Conservation (phyloP, 2,888 invertebrate genomes). For the Stomorhina lunata region DNA sequence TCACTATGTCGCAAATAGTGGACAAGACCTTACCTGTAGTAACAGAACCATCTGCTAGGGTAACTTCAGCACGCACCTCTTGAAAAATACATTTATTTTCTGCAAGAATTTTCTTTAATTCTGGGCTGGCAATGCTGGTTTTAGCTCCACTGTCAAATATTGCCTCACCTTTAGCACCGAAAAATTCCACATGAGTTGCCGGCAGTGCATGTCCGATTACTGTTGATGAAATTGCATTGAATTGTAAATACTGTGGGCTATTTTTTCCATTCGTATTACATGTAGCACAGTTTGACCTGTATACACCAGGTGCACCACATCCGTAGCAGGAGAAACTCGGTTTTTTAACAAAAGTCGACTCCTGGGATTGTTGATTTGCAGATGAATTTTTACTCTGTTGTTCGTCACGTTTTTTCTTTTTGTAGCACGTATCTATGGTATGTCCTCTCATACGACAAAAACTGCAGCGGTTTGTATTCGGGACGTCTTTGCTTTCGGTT, state of each 20-base stretch:
- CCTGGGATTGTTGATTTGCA: not conserved
- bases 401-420: constrained; percentile 3
- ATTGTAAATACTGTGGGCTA: constrained; percentile 27
- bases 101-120: constrained; percentile 15
- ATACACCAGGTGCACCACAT: constrained; percentile 16
- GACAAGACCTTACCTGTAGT: not conserved
- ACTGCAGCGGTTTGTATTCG: not conserved
- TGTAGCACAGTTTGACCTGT: constrained; percentile 19
- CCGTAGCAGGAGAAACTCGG: constrained; percentile 11
- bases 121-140: constrained; percentile 23
- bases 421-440: not conserved
- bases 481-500: not conserved
- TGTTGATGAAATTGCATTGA: constrained; percentile 22
- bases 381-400: not conserved
- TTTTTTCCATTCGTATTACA: not conserved
- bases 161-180: constrained; percentile 1
- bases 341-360: not conserved
- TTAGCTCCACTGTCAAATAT: constrained; percentile 35
- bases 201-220: constrained; percentile 48
- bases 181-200: not conserved
- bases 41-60: constrained; percentile 18
- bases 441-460: constrained; percentile 17
- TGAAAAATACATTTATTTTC: constrained; percentile 46
- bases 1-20: not conserved
- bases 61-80: constrained; percentile 20